Evolutionary conservation across 2,113 vertebrate species (phyloP), one percentile per base, ranked within the genome.

Genomic region (Aplodontia rufa): DNA sequence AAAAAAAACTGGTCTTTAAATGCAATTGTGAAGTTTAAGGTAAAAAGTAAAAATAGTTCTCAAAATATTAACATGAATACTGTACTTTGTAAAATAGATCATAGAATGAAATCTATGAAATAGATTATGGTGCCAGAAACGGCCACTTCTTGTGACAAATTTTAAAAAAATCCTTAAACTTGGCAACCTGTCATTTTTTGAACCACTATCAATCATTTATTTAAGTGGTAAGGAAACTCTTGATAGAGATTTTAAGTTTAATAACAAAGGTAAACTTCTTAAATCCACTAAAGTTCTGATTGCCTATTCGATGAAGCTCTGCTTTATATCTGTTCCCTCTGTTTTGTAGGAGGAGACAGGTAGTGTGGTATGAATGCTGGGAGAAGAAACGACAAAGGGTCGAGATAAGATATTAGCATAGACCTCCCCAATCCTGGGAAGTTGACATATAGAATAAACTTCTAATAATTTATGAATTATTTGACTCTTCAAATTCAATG

Each of bases 401-500:
- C 37, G 30, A 76, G 35, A 83, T 55, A 78, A 86, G 55, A 45
- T 79, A 88, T 20, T 72, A 96, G 72, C 24, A 72, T 24, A 79
- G 78, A 49, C 71, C 6, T 90, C 45, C 37, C 82, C 35, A 68
- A 83, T 84, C 81, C 47, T 62, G 75, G 22, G 35, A 90, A 76
- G 72, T 37, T 92, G 69, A 91, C 80, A 64, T 79, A 84, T 78
- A 94, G 40, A 55, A 87, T 72, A 84, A 53, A 82, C 55, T 91
- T 62, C 10, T 80, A 95, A 87, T 40, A 80, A 89, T 91, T 79
- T 92, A 87, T 90, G 62, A 90, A 85, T 94, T 96, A 64, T 58
- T 88, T 84, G 62, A 94, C 53, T 95, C 87, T 96, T 96, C 87
- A 95, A 95, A 92, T 83, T 93, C 16, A 58, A 40, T 71, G 75